phyloP scores from a whole-genome alignment of 2,113 vertebrate genomes.

The Myiozetetes cayanensis region DNA sequence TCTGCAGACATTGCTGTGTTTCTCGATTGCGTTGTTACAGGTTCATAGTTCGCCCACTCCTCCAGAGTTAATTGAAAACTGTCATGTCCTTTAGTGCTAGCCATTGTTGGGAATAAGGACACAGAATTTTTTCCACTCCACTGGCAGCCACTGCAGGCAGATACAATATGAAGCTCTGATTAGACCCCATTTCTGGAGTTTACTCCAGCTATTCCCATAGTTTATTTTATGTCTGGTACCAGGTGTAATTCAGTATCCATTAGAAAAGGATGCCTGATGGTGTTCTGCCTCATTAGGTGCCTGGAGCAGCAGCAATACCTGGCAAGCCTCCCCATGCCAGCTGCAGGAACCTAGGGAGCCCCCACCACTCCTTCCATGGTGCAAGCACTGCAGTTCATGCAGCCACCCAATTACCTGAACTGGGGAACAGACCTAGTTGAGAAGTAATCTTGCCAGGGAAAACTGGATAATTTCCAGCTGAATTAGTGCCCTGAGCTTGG shows the following conservation, averaged over 20 bases:
- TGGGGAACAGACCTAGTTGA: background rate
- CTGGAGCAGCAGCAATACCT: accelerated
- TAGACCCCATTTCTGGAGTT: background rate
- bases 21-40: background rate
- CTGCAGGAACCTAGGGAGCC: background rate
- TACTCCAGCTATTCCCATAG: background rate
- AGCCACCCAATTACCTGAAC: background rate
- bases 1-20: background rate
- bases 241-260: background rate
- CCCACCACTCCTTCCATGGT: accelerated
- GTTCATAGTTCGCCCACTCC: background rate
- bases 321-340: background rate
- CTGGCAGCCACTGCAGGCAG: background rate
- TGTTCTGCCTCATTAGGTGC: background rate
- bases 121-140: background rate
- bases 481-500: background rate
- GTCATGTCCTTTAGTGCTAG: background rate
- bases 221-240: background rate
- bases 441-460: background rate
- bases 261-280: background rate
- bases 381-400: background rate
- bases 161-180: background rate
- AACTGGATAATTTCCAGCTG: background rate
- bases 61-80: background rate
- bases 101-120: background rate